Percentiles rank a stretch among this genome's conserved stretches.
phyloP scores from a whole-genome alignment of 2,113 vertebrate species.

The Phyllostomus discolor region DNA sequence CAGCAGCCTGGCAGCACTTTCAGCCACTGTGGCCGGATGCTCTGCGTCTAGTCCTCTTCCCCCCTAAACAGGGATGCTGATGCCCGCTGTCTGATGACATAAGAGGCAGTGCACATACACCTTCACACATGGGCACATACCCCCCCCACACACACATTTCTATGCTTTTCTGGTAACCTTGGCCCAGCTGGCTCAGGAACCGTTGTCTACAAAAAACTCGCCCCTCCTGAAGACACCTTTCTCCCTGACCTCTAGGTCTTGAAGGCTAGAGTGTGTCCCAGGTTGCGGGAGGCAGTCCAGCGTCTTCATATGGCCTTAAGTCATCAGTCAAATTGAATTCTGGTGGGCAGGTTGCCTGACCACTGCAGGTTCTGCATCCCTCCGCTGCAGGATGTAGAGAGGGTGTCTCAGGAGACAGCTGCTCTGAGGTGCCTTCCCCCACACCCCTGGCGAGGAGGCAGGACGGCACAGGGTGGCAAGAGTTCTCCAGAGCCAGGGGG shows the following conservation, averaged over 20 bases:
- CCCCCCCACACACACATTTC: rapidly evolving
- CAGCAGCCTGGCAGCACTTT: neutral
- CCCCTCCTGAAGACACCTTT: neutral
- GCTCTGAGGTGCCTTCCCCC: neutral
- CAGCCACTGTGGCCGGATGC: neutral
- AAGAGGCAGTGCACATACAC: rapidly evolving
- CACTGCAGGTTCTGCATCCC: neutral
- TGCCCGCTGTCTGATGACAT: neutral
- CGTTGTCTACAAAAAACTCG: neutral
- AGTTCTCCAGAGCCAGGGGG: neutral
- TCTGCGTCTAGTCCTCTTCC: neutral
- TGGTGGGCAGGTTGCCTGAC: neutral
- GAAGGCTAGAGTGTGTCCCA: rapidly evolving
- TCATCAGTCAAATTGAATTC: neutral
- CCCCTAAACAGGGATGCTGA: neutral
- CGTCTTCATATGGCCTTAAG: neutral
- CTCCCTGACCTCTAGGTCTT: neutral
- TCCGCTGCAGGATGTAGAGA: neutral
- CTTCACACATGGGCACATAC: too few species aligned
- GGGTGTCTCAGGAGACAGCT: neutral
- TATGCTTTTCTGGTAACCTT: neutral
- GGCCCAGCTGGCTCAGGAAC: neutral
- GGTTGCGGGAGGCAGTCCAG: neutral
- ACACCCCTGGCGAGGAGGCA: neutral
- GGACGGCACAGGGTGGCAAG: too few species aligned